Evolutionary conservation across 2,888 invertebrate species (phyloP), one percentile per base, ranked within the genome.

Genomic region (Laspeyria flexula): DNA sequence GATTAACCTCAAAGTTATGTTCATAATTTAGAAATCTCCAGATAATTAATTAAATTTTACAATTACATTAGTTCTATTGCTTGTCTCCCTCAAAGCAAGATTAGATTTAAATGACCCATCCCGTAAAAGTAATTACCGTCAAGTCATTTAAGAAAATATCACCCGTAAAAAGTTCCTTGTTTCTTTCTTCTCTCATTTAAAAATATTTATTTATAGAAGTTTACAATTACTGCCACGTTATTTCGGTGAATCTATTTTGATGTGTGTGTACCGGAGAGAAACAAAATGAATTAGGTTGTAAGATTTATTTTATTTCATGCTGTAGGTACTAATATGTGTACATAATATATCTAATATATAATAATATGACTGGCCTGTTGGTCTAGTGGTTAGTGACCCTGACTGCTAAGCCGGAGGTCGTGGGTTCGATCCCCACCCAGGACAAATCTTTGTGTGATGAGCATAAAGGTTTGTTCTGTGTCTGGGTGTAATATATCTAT

Each of bases 101-200:
- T 66, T 65, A 68, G 65, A 66, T 65, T 58, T 68, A 61, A 66
- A 65, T 65, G 66, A 69, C 43, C 34, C 69, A 44, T 52, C 49
- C 45, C 49, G 31, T 42, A 39, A 34, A 55, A 53, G 48, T 56
- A 65, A 67, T 69, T 55, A 55, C 60, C 37, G 34, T 30, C 35
- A 40, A 59, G 56, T 43, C 59, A 65, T 67, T 67, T 69, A 65
- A 42, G 69, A 60, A 30, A 18, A 42, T 40, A 38, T 31, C 42
- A 9, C 13, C 10, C 12, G 45, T 10, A 61, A 65, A 69, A 65
- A 55, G 29, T 51, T 11, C 29, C 45, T 33, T 38, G 37, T 37
- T 44, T 45, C 21, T 27, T 30, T 12, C 15, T n/a, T 41, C 30
- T 41, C 30, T 34, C 41, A 25, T 37, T 25, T 41, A 43, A 37